Conservation (phyloP, 1,140 invertebrate species). For the Lasioglossum baleicum region DNA sequence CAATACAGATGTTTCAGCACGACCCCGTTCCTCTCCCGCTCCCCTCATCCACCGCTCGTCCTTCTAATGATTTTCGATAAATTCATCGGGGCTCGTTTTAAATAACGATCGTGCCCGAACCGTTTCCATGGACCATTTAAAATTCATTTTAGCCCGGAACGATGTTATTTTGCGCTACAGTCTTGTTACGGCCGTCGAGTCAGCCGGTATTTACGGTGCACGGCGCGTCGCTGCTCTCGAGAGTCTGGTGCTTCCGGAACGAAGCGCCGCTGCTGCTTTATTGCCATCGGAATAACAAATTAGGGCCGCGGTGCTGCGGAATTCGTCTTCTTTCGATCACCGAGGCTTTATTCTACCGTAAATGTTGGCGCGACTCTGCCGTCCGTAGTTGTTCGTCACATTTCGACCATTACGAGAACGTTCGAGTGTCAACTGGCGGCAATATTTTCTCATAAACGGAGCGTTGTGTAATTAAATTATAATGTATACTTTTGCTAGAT, state of each 20-base stretch:
- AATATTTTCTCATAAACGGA: no score
- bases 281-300: not conserved
- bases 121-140: not conserved
- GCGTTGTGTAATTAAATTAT: no score
- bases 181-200: not conserved
- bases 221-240: not conserved
- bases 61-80: conserved; percentile 24
- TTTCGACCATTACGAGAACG: no score
- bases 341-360: no score
- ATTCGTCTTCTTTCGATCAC: no score
- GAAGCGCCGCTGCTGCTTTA: not conserved
- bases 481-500: no score
- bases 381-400: no score
- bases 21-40: not conserved
- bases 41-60: no score
- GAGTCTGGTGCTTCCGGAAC: not conserved
- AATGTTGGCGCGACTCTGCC: no score
- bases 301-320: no score
- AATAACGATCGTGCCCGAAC: not conserved
- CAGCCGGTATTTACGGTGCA: not conserved
- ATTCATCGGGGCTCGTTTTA: not conserved
- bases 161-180: not conserved
- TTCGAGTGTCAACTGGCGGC: no score
- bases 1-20: not conserved
- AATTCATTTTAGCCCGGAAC: conserved; percentile 3